Base-by-base conservation (phyloP, 2,797 vertebrate species). In the Cuculus canorus region DNA sequence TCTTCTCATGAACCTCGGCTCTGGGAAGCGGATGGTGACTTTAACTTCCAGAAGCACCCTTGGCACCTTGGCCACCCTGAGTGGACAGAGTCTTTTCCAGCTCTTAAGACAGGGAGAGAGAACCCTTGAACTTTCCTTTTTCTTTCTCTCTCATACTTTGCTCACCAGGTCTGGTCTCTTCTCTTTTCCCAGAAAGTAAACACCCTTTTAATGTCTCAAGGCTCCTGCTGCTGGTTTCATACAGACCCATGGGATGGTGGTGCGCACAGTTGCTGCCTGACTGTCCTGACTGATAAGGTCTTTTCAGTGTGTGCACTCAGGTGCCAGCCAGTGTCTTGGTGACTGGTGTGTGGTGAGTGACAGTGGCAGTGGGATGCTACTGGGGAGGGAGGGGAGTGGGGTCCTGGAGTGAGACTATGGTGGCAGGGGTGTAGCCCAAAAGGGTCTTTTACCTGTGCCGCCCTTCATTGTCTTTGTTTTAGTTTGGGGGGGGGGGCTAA, bases 161-260 rank as follows among this genome's bases (percentile, higher is more conserved):
- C 18, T 81, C 69, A 63, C 18, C 19, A 50, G 12, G 7, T 81
- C 50, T 88, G 65, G 9, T 57, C 21, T 72, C 45, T 68, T 23
- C 27, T 88, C 17, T 92, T 73, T 90, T 75, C 69, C 54, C 23
- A 47, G 76, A 56, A 70, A 57, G 32, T 37, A 82, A 80, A 80
- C 39, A 39, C 0, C 10, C 17, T 5, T 82, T 63, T 76, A 63
- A 39, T 0, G 1, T 28, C 37, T 50, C 1, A 1, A 53, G 53
- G n/a, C 28, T 87, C 39, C 52, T 50, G 0, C 61, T 66, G 30
- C 48, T 70, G 64, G 12, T 84, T 64, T 77, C n/a, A 10, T 24
- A 23, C 19, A 45, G 82, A 27, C 15, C 19, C 2, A 0, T 1
- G 4, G 13, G 32, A 68, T 2, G 43, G 13, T 59, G 45, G 37